phyloP scores from a whole-genome alignment of 1,140 invertebrate species.

The Pantala flavescens region DNA sequence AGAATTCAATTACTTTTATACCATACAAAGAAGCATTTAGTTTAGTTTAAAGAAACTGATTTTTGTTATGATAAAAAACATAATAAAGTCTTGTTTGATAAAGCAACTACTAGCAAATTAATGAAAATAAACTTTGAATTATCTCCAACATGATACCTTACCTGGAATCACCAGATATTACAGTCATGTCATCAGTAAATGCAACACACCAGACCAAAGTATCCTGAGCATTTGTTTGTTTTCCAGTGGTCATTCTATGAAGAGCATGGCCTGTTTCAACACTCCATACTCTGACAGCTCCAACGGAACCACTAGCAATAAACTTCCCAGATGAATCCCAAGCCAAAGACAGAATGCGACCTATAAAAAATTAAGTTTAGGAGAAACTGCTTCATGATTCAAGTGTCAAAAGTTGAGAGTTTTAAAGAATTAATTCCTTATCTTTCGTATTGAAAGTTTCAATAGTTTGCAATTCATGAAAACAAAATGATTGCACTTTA shows the following conservation, averaged over 20 bases:
- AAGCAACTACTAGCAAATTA: too few relatives aligned
- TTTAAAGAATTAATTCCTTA: not conserved
- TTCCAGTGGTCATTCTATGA: slow-evolving; percentile 63
- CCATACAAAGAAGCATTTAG: too few relatives aligned
- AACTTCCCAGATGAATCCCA: slow-evolving; percentile 67
- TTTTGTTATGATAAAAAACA: too few relatives aligned
- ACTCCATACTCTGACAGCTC: slow-evolving; percentile 81
- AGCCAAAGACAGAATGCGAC: slow-evolving; percentile 73
- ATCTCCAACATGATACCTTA: slow-evolving; percentile 17
- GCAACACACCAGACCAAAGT: slow-evolving; percentile 80
- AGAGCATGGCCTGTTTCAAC: slow-evolving; percentile 69
- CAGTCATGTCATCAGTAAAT: slow-evolving; percentile 65
- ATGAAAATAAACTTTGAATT: too few relatives aligned
- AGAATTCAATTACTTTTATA: too few relatives aligned
- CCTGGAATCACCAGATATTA: slow-evolving; percentile 80
- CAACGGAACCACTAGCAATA: slow-evolving; percentile 72
- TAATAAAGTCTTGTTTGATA: too few relatives aligned
- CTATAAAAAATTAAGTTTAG: slow-evolving; percentile 28
- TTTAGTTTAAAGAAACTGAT: too few relatives aligned
- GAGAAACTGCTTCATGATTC: not conserved
- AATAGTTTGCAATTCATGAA: not conserved
- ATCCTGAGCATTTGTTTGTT: slow-evolving; percentile 47
- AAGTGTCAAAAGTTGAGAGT: not conserved
- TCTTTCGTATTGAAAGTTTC: not conserved
- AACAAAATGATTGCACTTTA: too few relatives aligned